Evolutionary conservation across 2,888 invertebrate species (phyloP), one percentile per base, ranked within the genome.

Genomic region (Lepidonotus clava): DNA sequence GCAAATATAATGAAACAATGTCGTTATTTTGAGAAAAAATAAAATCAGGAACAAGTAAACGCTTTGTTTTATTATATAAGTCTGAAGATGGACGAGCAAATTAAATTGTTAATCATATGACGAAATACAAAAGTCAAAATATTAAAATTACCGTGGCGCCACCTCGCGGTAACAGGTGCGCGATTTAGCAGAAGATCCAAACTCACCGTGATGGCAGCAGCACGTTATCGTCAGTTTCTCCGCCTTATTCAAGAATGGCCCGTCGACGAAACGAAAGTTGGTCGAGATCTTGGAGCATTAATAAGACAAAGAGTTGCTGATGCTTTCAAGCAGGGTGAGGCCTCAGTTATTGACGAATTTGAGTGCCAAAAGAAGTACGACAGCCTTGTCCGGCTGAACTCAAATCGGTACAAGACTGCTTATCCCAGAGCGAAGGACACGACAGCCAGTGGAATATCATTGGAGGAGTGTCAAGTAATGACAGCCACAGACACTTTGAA

Each of bases 401-500:
- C 80, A 8, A 32, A 80, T 46, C n/a, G 8, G 6, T 80, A 80
- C 46, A 41, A 51, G 32, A 80, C 21, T 11, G 51, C 51, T 41
- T 80, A 46, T 34, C 80, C 80, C 14, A 18, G 80, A 1, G 18
- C 24, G 41, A 80, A 80, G 80, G 80, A 80, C 41, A 80, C 46
- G 1, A 32, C 46, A 28, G 80, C 80, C 1, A 46, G 46, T 1
- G 80, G 80, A 24, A 11, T 46, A 1, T 46, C 46, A 32, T 28
- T 80, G 21, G 46, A 80, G 28, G 80, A 80, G 14, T 80, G 80
- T 80, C 80, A 32, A 32, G 28, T 80, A n/a, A 41, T 80, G n/a
- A 80, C 80, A 24, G 24, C 46, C 1, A 46, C 80, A 32, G 80
- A 80, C 2, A 41, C 80, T 41, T 5, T 80, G 46, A 34, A 80